These are phyloP conservation scores for Rotaria macrura DNA, from an alignment of 2,888 invertebrate species.

Conservation along the genomic window DNA sequence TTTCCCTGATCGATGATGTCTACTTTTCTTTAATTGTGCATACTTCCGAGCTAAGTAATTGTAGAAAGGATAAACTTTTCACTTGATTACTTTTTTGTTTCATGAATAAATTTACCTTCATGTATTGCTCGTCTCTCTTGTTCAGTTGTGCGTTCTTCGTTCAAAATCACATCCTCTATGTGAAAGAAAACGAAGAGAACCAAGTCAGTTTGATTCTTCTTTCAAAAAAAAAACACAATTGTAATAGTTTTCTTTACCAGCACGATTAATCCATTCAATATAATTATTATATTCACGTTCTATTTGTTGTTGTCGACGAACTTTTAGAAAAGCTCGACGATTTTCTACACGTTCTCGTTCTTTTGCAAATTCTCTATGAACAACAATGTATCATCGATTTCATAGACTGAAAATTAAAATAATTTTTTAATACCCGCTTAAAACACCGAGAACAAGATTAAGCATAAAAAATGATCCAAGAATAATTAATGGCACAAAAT, in stretches of 20 bases:
- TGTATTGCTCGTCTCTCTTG: conserved; percentile 98
- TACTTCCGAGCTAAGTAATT: conserved; percentile 40
- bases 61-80: not conserved
- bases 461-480: conserved; percentile 99
- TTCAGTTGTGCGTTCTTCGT: conserved; percentile 96
- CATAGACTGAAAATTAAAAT: no score
- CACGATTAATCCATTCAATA: conserved; percentile 99
- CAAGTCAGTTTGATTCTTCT: conserved; percentile 53
- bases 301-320: conserved; percentile 91
- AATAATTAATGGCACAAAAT: conserved; percentile 99
- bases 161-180: conserved; percentile 96
- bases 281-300: conserved; percentile 96
- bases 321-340: conserved; percentile 92
- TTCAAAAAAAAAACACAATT: conserved; percentile 99
- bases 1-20: conserved; percentile 41
- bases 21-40: conserved; percentile 42
- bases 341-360: conserved; percentile 99
- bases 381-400: no score
- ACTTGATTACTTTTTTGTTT: not conserved
- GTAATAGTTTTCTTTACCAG: conserved; percentile 96
- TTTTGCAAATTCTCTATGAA: conserved; percentile 99
- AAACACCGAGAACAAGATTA: conserved; percentile 99
- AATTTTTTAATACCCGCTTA: conserved; percentile 75
- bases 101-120: conserved; percentile 62
- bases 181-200: not conserved